Base-by-base conservation (phyloP, 2,888 invertebrate genomes). In the Agonopterix alstromeriana region DNA sequence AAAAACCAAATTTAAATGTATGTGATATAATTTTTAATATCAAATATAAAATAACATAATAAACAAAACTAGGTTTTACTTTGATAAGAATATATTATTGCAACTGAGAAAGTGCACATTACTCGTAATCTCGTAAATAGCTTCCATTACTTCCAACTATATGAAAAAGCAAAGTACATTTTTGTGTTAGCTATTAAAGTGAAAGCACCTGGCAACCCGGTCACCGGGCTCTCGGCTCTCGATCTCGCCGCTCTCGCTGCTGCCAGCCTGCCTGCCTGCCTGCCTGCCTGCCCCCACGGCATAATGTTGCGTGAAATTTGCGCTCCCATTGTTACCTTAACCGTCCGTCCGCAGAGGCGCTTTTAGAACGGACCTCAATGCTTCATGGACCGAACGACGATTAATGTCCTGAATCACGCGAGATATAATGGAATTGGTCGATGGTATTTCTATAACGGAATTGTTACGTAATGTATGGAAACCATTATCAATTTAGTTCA, bases 291-390 rank as follows among this genome's bases (percentile, higher is more conserved):
- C 48, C 49, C 46, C 41, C 35, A 36, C 60, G 59, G 11, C 79
- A 83, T 82, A 86, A 86, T 85, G 85, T 82, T 79, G 82, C 86
- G 85, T 86, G 77, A 85, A 86, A 84, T 83, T 78, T 73, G 76
- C 73, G 70, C 74, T 70, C 71, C 77, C 63, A 77, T 82, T 82
- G 81, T 80, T 81, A 76, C 77, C 74, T 77, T 69, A 67, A 61
- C 70, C 72, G 67, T 58, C 68, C 71, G 63, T 59, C 66, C 70
- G 68, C 62, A 60, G 66, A 61, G 54, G 67, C 69, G 65, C 73
- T 71, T 74, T 67, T 70, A 67, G 63, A 65, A 54, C 67, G 66
- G 61, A 58, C 71, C 73, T 65, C 67, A 63, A 69, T 76, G 73
- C 63, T 70, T 67, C 60, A 57, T 69, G 65, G 65, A 74, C 73